Evolutionary conservation across 2,797 vertebrate genomes (phyloP), one percentile per base, ranked within the genome.

Genomic region (Neosilurus mollespiculum): DNA sequence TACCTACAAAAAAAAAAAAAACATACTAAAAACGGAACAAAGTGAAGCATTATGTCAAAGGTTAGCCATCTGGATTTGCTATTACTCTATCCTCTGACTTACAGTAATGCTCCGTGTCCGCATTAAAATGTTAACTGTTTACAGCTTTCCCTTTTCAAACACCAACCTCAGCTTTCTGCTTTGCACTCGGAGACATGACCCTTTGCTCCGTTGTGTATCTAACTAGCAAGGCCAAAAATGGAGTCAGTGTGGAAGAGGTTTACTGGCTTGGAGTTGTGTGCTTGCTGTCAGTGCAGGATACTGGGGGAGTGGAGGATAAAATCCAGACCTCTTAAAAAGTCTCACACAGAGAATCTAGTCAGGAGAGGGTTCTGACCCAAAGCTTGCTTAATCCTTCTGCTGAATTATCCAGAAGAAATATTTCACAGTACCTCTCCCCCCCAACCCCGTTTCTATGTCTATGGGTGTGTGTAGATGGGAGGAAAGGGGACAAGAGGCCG

Each of bases 261-360:
- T 84, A 77, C 77, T 78, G 82, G 79, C 83, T 87, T 80, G 81
- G 59, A 82, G 77, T 84, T 78, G 80, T 69, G 72, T 70, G 80
- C 73, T 70, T 81, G 72, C 83, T 75, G 78, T 83, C 59, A 78
- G 67, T 16, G 51, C 83, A 59, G 85, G 80, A 85, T 80, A 81
- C 30, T 80, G 66, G 81, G 77, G 82, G 81, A 83, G 83, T 81
- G 69, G 80, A 83, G 65, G 81, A 87, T 84, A 83, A 87, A 87
- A 78, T 88, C 86, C 87, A 88, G 87, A 84, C 84, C 87, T 84
- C 78, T 88, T 83, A 86, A 81, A 86, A 87, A 81, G 87, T 83
- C 86, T 80, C 80, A 86, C 82, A 88, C 73, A 80, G 83, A 80
- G 82, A 81, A 34, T 84, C 80, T 82, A 84, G 81, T 77, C 75